Evolutionary conservation across 2,797 vertebrate genomes (phyloP), one percentile per base, ranked within the genome.

Genomic region (Typhlichthys eigenmanni): DNA sequence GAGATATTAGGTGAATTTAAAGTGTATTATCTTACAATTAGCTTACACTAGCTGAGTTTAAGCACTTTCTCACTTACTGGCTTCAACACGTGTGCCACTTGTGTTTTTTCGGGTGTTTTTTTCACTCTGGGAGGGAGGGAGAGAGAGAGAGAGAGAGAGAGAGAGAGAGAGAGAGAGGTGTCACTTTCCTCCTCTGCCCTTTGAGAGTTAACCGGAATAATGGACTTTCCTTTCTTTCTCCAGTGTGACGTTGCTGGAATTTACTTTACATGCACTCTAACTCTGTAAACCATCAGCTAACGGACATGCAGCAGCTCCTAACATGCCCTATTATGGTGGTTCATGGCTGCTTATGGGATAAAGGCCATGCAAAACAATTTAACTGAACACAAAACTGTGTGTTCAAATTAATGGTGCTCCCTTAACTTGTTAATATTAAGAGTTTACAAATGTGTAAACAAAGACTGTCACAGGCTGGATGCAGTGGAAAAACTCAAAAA

Each of bases 281-380:
- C 8, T 49, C 45, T 85, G 48, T 72, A 82, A 78, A 81, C 78
- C 16, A 12, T 61, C 2, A 19, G 38, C 24, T 24, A 24, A 71
- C 2, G 8, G 76, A 46, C 55, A n/a, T 8, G 10, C 24, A 48
- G 12, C 0, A 17, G 51, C 62, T 61, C 2, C 12, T 0, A 47
- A 38, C 3, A 3, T 19, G 0, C 11, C 2, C 10, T 66, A 45
- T 47, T 43, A 56, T 34, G 14, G 12, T 11, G 14, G 1, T 14
- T 38, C 34, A 13, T 34, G 7, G 29, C 61, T 72, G 19, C 14
- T 56, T 68, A 38, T 9, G 8, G 34, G 6, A 12, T 47, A 65
- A 61, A 73, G 32, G 5, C 46, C 38, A 32, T 48, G 53, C 75
- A 74, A 78, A 78, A 68, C 75, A 24, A 24, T 24, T 24, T 24